Percentiles rank a stretch among this genome's conserved stretches.
These are phyloP conservation scores for Aporophyla nigra DNA, from an alignment of 2,888 invertebrate genomes.

Conservation along the genomic window DNA sequence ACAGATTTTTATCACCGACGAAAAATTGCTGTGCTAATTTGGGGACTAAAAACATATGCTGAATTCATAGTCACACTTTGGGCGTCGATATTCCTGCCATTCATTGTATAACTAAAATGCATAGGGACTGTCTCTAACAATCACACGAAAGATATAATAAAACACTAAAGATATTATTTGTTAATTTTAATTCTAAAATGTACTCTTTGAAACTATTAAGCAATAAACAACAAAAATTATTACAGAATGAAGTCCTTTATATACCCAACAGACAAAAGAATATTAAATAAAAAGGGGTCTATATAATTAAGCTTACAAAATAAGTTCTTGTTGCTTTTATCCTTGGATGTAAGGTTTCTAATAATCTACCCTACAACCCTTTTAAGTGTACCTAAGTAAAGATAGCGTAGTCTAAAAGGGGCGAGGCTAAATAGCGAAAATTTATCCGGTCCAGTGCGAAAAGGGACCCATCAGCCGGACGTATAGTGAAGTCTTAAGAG, in stretches of 20 bases:
- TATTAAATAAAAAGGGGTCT: neutral
- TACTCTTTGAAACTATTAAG: neutral
- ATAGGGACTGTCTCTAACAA: neutral
- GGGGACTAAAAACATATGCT: too few species aligned
- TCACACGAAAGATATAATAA: too few species aligned
- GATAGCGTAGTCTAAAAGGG: slow-evolving; percentile 68
- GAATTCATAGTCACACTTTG: too few species aligned
- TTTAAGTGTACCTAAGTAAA: slow-evolving; percentile 68
- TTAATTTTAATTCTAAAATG: too few species aligned
- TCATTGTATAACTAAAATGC: neutral
- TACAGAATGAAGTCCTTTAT: neutral
- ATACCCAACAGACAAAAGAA: slow-evolving; percentile 14
- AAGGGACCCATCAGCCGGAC: slow-evolving; percentile 67
- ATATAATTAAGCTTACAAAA: slow-evolving; percentile 13
- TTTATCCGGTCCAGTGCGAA: slow-evolving; percentile 72
- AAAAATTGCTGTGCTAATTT: too few species aligned
- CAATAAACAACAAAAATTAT: neutral
- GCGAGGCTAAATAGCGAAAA: slow-evolving; percentile 71
- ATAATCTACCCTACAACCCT: slow-evolving; percentile 47
- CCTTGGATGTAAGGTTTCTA: slow-evolving; percentile 31
- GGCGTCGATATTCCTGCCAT: too few species aligned
- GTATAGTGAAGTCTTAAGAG: slow-evolving; percentile 65
- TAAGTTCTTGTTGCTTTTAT: slow-evolving; percentile 29
- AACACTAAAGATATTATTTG: too few species aligned
- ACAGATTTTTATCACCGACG: too few species aligned